Evolutionary conservation across 2,888 invertebrate genomes (phyloP).

Genomic region (Agonopterix arenella): DNA sequence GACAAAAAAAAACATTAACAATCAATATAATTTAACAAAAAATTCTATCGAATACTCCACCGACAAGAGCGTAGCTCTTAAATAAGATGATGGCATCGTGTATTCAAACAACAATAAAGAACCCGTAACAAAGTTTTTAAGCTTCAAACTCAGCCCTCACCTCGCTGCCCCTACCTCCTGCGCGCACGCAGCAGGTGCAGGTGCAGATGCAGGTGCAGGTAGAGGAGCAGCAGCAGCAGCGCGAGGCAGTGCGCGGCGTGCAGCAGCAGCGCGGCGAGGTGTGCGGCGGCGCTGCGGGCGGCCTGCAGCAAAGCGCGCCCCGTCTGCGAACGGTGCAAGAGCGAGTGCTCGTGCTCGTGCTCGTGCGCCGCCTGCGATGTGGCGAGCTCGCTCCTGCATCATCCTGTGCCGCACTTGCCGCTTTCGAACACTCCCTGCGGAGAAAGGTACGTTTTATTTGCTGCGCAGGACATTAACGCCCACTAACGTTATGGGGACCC

Average conservation of each 20-base stretch:
- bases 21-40: too few relatives aligned
- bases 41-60: too few relatives aligned
- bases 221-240: constrained; percentile 35
- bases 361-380: constrained; percentile 27
- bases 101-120: too few relatives aligned
- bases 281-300: constrained; percentile 20
- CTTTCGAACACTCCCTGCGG: constrained; percentile 88
- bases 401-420: constrained; percentile 90
- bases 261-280: constrained; percentile 8
- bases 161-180: constrained; percentile 2
- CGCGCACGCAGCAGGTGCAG: constrained; percentile 12
- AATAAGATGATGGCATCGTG: too few relatives aligned
- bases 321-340: constrained; percentile 13
- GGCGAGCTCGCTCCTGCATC: constrained; percentile 60
- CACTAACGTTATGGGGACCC: too few relatives aligned
- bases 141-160: too few relatives aligned
- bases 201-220: constrained; percentile 24
- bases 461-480: too few relatives aligned
- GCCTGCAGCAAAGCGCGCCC: constrained; percentile 18
- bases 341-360: too few relatives aligned
- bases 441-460: too few relatives aligned
- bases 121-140: too few relatives aligned
- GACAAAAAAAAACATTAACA: too few relatives aligned
- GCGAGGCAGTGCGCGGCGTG: constrained; percentile 21
- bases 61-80: too few relatives aligned